Conservation (phyloP, 2,113 vertebrate species). For the Daphoenositta chrysoptera region DNA sequence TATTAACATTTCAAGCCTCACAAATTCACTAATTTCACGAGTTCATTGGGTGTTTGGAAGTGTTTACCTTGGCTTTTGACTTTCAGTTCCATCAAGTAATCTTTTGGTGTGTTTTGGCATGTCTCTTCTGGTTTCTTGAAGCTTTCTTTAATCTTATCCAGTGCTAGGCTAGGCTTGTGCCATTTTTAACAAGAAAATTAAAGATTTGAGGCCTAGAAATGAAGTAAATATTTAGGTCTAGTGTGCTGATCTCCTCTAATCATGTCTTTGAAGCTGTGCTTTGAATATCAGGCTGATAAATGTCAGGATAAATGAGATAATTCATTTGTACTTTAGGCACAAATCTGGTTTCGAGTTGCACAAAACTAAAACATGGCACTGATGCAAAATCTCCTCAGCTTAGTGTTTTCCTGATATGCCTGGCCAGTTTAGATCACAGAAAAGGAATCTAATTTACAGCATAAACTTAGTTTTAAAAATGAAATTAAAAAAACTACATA, state of each 20-base stretch:
- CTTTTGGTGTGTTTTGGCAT: constrained; percentile 21
- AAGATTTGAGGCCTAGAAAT: constrained; percentile 23
- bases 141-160: constrained; percentile 14
- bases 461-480: not conserved
- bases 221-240: constrained; percentile 53
- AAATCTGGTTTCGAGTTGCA: not conserved
- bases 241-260: not conserved
- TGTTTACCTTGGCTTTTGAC: constrained; percentile 26
- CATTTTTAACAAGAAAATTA: constrained; percentile 41
- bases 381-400: not conserved
- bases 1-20: not conserved
- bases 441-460: not conserved
- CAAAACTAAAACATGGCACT: not conserved
- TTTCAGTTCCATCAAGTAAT: constrained; percentile 12
- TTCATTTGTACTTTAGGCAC: not conserved
- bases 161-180: not conserved
- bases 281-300: constrained; percentile 47
- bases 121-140: constrained; percentile 14
- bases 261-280: constrained; percentile 39
- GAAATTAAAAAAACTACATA: not conserved
- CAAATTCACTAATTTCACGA: not conserved
- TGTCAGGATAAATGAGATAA: constrained; percentile 38
- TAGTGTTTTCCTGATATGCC: not conserved
- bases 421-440: not conserved
- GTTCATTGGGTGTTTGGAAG: not conserved